Evolutionary conservation across 2,113 vertebrate species (phyloP).

Genomic region (Ia io): DNA sequence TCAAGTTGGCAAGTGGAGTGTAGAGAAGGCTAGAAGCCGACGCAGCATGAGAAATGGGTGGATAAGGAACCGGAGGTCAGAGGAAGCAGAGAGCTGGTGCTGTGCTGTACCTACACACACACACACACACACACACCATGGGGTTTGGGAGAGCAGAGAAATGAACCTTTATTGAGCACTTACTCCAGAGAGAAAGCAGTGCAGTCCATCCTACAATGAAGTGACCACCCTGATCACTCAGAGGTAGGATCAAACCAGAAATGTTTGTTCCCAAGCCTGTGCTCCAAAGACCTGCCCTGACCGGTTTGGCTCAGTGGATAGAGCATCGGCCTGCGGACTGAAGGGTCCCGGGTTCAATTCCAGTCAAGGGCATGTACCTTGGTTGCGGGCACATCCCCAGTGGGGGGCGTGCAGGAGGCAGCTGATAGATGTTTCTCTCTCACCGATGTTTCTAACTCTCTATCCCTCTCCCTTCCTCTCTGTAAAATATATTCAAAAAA

Average conservation of each 20-base stretch:
- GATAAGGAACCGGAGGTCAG: neutral
- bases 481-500: too few species aligned
- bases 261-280: neutral
- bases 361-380: too few species aligned
- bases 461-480: too few species aligned
- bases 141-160: neutral
- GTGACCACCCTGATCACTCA: neutral
- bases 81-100: neutral
- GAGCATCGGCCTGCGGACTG: too few species aligned
- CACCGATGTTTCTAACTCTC: too few species aligned
- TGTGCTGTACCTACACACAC: rapidly evolving
- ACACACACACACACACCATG: neutral
- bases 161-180: neutral
- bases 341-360: too few species aligned
- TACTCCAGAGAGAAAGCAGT: neutral
- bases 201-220: neutral
- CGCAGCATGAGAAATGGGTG: neutral
- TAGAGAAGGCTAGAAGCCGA: neutral
- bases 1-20: neutral
- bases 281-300: neutral
- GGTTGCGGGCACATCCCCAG: too few species aligned
- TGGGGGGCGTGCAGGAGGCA: too few species aligned
- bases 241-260: neutral
- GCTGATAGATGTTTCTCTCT: too few species aligned
- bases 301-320: too few species aligned